Evolutionary conservation across 2,888 invertebrate species (phyloP), one percentile per base, ranked within the genome.

Genomic region (Drosophila mettleri): DNA sequence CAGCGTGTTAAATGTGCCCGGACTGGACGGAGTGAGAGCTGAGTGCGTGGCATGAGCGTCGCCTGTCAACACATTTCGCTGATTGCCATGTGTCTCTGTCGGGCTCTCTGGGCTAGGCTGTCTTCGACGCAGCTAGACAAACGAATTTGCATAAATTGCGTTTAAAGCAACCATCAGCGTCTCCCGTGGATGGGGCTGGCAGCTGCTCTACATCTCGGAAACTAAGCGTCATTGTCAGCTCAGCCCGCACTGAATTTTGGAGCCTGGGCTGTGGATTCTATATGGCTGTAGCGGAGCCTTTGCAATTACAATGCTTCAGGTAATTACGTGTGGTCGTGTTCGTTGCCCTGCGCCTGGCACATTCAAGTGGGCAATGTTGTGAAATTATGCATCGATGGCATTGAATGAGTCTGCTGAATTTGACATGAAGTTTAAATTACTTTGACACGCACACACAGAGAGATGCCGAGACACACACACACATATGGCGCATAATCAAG

Each of bases 351-450:
- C 10, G 52, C 31, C 66, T 73, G 86, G 64, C 80, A 76, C 71
- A 68, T 75, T 81, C 87, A 67, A 87, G 82, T 78, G 73, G 59
- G 45, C 69, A 66, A 61, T 46, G 52, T 54, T 72, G 74, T 74
- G 66, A 86, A 88, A 88, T 88, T 89, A 87, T 90, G 86, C 89
- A 89, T 80, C 85, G 84, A 85, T 88, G 89, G 86, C 85, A 83
- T 80, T 87, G 86, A 86, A 76, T 82, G 74, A 80, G 81, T 69
- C 58, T 63, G 73, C 89, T 91, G 90, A 85, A 89, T 86, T 84
- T 91, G 90, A 91, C 90, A 89, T 91, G 74, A 88, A 90, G 90
- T 90, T 89, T 78, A 90, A 90, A 90, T 90, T 90, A 81, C 86
- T 88, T 87, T 69, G 53, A 64, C 64, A 52, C 46, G 51, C 69